A percentile compares a stretch with the other conserved stretches of the same genome.
Conservation (phyloP, 2,113 vertebrate genomes). For the Pelecanoides urinatrix region DNA sequence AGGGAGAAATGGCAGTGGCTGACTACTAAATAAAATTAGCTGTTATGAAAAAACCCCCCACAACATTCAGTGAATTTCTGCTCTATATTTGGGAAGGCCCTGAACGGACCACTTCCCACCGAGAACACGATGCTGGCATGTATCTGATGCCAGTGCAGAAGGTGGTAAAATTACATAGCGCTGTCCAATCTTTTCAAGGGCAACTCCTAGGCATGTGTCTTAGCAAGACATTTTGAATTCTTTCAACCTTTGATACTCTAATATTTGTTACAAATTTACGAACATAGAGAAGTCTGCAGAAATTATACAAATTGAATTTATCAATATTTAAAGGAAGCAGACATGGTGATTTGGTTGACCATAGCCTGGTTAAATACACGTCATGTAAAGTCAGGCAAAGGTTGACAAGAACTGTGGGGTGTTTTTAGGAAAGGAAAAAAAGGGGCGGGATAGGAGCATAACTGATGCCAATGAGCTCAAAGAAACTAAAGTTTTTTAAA, state of each 20-base stretch:
- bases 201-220: neutral
- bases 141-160: neutral
- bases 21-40: neutral
- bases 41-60: neutral
- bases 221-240: neutral
- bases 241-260: neutral
- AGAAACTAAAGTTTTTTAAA: neutral
- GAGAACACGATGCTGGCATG: accelerated
- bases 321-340: neutral
- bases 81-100: neutral
- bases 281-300: neutral
- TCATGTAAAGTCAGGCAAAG: neutral
- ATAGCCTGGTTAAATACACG: neutral
- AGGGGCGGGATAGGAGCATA: neutral
- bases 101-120: neutral
- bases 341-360: neutral
- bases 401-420: neutral
- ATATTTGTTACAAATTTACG: neutral
- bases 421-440: neutral
- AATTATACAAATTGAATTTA: neutral
- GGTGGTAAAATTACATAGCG: neutral
- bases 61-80: neutral
- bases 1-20: neutral
- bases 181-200: neutral
- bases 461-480: neutral